A percentile compares a stretch with the other conserved stretches of the same genome.
Evolutionary conservation across 2,797 vertebrate genomes (phyloP).

Genomic region (Sebastes hubbsi): DNA sequence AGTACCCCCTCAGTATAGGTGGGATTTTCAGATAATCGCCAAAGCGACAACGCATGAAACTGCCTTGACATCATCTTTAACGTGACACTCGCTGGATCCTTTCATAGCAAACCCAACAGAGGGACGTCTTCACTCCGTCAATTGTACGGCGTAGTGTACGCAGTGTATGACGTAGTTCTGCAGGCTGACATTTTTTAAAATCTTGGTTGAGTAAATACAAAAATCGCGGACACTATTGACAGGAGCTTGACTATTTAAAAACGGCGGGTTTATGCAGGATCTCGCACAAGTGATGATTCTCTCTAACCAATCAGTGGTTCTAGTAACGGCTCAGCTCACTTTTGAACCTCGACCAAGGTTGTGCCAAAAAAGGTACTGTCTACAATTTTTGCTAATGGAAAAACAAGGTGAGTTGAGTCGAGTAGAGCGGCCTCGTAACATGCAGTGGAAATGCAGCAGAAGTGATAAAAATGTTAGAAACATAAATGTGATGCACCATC

Average conservation of each 20-base stretch:
- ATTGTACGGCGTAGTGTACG: not conserved
- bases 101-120: not conserved
- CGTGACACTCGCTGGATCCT: not conserved
- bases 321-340: not conserved
- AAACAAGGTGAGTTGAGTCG: not conserved
- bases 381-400: not conserved
- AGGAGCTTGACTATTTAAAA: not conserved
- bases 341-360: not conserved
- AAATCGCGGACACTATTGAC: not conserved
- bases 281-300: not conserved
- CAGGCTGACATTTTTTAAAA: not conserved
- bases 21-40: too few relatives aligned
- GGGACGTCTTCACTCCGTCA: not conserved
- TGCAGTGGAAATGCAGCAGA: not conserved
- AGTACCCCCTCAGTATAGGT: too few relatives aligned
- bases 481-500: not conserved
- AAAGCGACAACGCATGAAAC: too few relatives aligned
- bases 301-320: not conserved
- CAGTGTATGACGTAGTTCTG: not conserved
- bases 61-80: too few relatives aligned
- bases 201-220: not conserved
- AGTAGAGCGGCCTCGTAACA: not conserved
- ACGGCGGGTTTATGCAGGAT: not conserved
- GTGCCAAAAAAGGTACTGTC: not conserved
- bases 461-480: not conserved